phyloP scores from a whole-genome alignment of 1,140 invertebrate genomes.

The Drosophila nigrodunni region DNA sequence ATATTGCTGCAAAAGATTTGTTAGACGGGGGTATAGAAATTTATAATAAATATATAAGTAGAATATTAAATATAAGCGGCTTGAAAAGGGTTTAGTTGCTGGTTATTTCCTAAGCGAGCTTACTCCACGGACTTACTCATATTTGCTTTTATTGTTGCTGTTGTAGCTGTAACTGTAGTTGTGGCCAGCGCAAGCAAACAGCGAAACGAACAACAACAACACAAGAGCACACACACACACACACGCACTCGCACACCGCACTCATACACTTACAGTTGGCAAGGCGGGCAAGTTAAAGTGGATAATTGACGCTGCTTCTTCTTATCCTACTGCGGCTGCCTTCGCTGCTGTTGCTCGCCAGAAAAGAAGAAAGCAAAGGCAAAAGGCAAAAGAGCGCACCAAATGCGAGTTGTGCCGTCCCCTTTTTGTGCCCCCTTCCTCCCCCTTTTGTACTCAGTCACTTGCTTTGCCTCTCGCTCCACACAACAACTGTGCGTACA shows the following conservation, averaged over 20 bases:
- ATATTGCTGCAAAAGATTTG: no score
- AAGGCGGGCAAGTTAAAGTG: constrained; percentile 72
- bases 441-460: not conserved
- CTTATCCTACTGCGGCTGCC: constrained; percentile 29
- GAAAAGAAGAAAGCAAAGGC: constrained; percentile 42
- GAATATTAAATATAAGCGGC: no score
- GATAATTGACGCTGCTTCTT: constrained; percentile 70
- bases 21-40: no score
- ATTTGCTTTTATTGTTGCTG: constrained; percentile 12
- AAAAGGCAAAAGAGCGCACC: constrained; percentile 49
- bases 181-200: constrained; percentile 76
- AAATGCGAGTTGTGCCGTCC: constrained; percentile 22
- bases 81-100: not conserved
- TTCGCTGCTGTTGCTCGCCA: constrained; percentile 10
- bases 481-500: constrained; percentile 32
- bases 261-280: constrained; percentile 35
- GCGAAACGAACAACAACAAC: constrained; percentile 76
- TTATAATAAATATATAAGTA: no score
- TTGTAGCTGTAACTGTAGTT: constrained; percentile 39
- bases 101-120: not conserved
- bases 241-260: constrained; percentile 14
- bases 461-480: not conserved
- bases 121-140: not conserved
- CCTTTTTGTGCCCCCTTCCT: not conserved
- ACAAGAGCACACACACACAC: constrained; percentile 26